phyloP scores from a whole-genome alignment of 2,113 vertebrate species.

The Pelecanus crispus region DNA sequence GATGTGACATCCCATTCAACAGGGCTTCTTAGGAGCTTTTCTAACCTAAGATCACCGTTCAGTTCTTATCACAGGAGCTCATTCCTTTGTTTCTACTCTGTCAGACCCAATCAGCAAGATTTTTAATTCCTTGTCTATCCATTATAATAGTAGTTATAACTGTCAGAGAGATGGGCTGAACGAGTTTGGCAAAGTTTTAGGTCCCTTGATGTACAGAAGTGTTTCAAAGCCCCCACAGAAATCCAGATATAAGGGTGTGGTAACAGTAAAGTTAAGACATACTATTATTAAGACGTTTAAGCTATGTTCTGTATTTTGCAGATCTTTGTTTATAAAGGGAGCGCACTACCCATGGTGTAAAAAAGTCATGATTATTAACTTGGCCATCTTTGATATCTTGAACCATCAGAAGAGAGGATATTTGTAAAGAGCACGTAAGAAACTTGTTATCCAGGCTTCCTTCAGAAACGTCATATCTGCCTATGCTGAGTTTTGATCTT shows the following conservation, averaged over 20 bases:
- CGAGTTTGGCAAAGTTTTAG: neutral
- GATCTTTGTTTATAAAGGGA: neutral
- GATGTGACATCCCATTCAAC: neutral
- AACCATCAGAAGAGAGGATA: neutral
- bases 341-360: neutral
- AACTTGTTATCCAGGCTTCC: neutral
- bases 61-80: neutral
- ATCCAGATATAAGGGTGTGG: neutral
- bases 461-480: neutral
- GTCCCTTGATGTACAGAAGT: neutral
- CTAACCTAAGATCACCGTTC: neutral
- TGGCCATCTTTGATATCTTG: neutral
- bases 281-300: neutral
- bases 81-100: neutral
- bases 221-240: neutral
- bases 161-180: neutral
- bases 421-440: neutral
- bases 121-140: neutral
- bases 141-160: neutral
- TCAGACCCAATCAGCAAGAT: neutral
- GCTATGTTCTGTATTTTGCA: neutral
- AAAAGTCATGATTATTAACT: neutral
- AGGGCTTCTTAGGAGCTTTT: neutral
- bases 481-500: neutral
- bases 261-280: neutral